Evolutionary conservation across 2,113 vertebrate genomes (phyloP).

Genomic region (Nymphicus hollandicus): DNA sequence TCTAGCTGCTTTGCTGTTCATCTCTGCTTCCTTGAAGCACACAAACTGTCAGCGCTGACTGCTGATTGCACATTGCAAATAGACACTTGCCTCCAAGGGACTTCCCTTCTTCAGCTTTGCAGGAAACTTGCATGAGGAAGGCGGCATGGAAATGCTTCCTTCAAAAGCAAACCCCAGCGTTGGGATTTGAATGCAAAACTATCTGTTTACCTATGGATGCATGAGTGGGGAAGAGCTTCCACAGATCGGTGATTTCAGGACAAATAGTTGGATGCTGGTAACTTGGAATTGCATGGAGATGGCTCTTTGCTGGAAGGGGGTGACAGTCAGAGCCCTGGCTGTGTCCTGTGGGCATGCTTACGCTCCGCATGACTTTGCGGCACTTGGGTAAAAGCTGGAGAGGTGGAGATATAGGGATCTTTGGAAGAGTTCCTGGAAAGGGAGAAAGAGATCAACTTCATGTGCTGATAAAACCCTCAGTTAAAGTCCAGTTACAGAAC

Average conservation of each 20-base stretch:
- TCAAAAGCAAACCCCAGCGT: background rate
- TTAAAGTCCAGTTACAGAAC: background rate
- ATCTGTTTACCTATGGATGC: background rate
- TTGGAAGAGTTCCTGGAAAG: background rate
- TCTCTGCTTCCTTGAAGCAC: constrained; percentile 23
- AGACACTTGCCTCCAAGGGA: background rate
- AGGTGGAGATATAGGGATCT: background rate
- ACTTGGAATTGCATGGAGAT: background rate
- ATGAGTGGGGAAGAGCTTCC: background rate
- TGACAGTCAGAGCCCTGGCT: background rate
- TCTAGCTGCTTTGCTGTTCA: constrained; percentile 40
- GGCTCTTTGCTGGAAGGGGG: background rate
- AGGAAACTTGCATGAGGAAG: background rate
- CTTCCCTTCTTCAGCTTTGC: constrained; percentile 2
- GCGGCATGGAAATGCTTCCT: constrained; percentile 1
- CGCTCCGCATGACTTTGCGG: background rate
- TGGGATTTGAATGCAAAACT: background rate
- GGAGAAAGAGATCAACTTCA: background rate
- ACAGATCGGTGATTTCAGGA: fast-evolving
- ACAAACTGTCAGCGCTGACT: background rate
- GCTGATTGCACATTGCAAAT: background rate
- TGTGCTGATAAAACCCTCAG: background rate
- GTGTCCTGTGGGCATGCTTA: background rate
- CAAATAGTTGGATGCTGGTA: background rate
- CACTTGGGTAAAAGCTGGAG: background rate